Evolutionary conservation across 2,113 vertebrate species (phyloP).

Genomic region (Pelvicachromis taeniatus): DNA sequence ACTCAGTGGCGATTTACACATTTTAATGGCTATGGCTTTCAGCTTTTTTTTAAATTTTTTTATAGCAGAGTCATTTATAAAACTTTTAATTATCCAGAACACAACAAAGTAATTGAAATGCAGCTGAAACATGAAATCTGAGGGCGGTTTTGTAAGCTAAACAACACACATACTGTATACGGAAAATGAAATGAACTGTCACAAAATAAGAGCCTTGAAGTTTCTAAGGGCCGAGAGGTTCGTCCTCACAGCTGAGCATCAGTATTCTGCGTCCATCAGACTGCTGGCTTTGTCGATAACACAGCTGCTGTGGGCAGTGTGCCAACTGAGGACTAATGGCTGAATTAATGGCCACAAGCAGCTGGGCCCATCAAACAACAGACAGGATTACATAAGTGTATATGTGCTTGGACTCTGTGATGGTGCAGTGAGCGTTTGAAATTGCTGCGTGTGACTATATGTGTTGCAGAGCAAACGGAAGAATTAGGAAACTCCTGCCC

Average conservation of each 20-base stretch:
- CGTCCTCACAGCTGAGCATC: constrained; percentile 57
- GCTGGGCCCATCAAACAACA: constrained; percentile 33
- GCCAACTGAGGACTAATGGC: constrained; percentile 46
- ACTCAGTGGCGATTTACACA: background rate
- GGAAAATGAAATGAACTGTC: background rate
- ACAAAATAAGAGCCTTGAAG: background rate
- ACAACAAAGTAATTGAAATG: background rate
- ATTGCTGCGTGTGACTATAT: background rate
- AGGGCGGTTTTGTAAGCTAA: background rate
- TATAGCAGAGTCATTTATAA: background rate
- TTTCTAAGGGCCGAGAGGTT: background rate
- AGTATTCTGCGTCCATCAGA: constrained; percentile 51
- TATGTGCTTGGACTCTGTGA: background rate
- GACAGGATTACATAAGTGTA: background rate
- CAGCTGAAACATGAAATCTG: background rate
- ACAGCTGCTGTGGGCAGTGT: constrained; percentile 40
- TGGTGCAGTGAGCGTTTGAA: background rate
- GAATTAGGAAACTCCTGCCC: background rate
- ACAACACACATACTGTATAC: background rate
- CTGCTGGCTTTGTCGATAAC: constrained; percentile 34
- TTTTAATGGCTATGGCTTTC: background rate
- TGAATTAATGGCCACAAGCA: constrained; percentile 46
- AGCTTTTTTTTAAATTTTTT: background rate
- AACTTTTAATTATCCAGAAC: background rate
- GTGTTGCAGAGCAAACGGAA: background rate